These are phyloP conservation scores for Caenorhabditis brenneri DNA, from an alignment of 1,140 invertebrate genomes.

Conservation along the genomic window DNA sequence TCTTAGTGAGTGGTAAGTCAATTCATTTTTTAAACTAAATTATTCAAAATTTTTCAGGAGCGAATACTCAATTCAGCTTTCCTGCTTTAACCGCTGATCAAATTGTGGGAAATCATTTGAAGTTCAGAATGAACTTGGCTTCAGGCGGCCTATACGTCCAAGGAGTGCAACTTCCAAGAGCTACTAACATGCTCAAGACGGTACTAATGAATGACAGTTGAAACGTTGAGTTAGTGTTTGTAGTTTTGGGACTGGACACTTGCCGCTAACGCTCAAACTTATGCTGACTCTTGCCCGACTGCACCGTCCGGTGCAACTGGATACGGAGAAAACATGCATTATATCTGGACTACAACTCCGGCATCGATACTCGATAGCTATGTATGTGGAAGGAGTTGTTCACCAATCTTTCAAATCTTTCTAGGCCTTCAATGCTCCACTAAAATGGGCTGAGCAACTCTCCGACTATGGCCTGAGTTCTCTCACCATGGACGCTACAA, in stretches of 20 bases:
- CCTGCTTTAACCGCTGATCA: background rate
- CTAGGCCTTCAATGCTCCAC: background rate
- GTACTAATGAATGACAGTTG: background rate
- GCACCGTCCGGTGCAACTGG: background rate
- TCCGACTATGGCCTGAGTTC: background rate
- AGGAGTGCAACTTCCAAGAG: background rate
- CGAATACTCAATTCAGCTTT: too few relatives aligned
- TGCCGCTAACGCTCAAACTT: background rate
- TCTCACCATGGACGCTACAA: background rate
- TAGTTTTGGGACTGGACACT: constrained; percentile 10
- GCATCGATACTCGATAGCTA: background rate
- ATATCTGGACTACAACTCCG: background rate
- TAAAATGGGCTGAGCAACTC: constrained; percentile 17
- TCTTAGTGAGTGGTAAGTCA: too few relatives aligned
- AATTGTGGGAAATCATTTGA: background rate
- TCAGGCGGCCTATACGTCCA: background rate
- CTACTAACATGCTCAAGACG: background rate
- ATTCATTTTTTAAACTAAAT: too few relatives aligned
- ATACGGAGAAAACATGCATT: constrained; percentile 21
- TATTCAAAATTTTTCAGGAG: too few relatives aligned
- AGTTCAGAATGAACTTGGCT: background rate
- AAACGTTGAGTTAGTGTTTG: background rate
- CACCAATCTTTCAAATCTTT: background rate
- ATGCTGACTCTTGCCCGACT: constrained; percentile 1
- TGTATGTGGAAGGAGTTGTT: background rate